Base-by-base conservation (phyloP, 2,113 vertebrate species). In the Xyliphius kryptos region DNA sequence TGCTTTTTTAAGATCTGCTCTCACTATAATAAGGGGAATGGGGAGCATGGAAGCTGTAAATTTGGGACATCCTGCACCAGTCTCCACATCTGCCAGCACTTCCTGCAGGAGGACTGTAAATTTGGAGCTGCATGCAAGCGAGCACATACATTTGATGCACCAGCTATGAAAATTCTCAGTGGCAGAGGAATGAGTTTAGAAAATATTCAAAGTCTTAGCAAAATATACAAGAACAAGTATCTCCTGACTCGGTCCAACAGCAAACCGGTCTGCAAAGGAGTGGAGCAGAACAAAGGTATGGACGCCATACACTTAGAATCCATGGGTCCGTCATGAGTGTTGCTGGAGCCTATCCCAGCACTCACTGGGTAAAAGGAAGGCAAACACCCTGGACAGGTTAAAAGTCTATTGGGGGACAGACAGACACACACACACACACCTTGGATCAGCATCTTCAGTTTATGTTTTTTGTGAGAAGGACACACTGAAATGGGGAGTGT, bases 21-120 rank as follows among this genome's bases (percentile, higher is more conserved):
- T 0, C 83, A 87, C 68, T 89, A 88, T 77, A 89, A 89, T 72
- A 86, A 69, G 50, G 88, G 86, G 6, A 67, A 61, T 1, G 83
- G 80, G 26, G 12, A 47, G 13, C 74, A 83, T 22, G 88, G 87
- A 9, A 77, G 71, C 50, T 89, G 88, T 68, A 81, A 2, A 19
- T 80, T 68, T 47, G 21, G 54, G 48, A 68, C 67, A 1, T 14
- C 51, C 5, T 89, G 88, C 77, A 79, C 8, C 21, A 82, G 79
- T 56, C 83, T 89, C 3, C 87, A 89, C 16, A 5, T 87, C 58
- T 89, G 88, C 75, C 78, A 56, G 71, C 81, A 85, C 76, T 77
- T 67, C 69, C 37, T 85, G 14, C 77, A 79, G 59, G 84, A 73
- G 0, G 76, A 82, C 71, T 89, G 88, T 40, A 83, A 36, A 51